Conservation (phyloP, 2,113 vertebrate species). For the Psilopogon haemacephalus region DNA sequence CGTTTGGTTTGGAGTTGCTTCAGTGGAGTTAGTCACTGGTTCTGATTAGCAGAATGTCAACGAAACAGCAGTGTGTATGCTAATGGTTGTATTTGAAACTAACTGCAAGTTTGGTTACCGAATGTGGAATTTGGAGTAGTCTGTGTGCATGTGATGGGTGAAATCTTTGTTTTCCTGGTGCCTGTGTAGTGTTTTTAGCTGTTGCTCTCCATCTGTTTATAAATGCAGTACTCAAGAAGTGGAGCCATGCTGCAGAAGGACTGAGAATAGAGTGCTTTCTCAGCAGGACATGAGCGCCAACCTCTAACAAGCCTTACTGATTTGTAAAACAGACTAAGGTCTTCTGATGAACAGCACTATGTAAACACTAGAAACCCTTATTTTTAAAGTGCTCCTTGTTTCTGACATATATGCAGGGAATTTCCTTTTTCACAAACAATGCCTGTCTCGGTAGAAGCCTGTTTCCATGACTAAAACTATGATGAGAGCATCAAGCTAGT, state of each 20-base stretch:
- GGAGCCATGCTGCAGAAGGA: background rate
- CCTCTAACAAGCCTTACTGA: background rate
- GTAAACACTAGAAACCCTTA: background rate
- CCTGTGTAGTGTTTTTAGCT: background rate
- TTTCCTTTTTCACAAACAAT: slow-evolving; percentile 45
- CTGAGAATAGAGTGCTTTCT: background rate
- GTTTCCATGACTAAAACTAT: slow-evolving; percentile 73
- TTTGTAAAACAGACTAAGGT: background rate
- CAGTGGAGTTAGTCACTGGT: background rate
- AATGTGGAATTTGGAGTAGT: background rate
- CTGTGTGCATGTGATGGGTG: background rate
- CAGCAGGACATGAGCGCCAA: background rate
- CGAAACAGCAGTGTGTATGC: background rate
- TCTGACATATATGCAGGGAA: slow-evolving; percentile 44
- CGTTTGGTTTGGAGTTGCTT: background rate
- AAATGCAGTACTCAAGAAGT: background rate
- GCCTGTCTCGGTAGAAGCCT: slow-evolving; percentile 29
- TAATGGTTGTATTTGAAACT: background rate
- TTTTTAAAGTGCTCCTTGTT: background rate
- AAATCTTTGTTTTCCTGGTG: background rate
- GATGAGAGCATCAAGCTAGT: slow-evolving; percentile 38
- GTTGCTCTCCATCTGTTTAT: background rate
- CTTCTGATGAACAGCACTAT: background rate
- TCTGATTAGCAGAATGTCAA: background rate
- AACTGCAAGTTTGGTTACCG: background rate